Evolutionary conservation across 2,888 invertebrate genomes (phyloP), one percentile per base, ranked within the genome.

Genomic region (Caenorhabditis japonica): DNA sequence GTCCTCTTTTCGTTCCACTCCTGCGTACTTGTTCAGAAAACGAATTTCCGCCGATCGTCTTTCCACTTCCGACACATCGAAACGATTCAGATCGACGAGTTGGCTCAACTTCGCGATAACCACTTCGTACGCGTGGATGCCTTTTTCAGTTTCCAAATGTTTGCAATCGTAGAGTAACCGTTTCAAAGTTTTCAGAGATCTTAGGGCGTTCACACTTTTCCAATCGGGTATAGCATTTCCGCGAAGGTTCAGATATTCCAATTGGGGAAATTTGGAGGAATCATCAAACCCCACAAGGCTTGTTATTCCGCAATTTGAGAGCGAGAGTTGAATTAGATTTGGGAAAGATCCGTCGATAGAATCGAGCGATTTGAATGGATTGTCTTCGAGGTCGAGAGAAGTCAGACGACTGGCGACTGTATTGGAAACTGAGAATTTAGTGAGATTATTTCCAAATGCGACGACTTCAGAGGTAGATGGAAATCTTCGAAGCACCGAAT

Each of bases 71-170:
- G 76, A 79, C 25, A 84, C 46, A 55, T 77, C 79, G 44, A 81
- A 82, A 23, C 81, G 70, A 58, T 84, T 81, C 39, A 84, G 53
- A 38, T 77, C 76, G 25, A 68, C 58, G 13, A 82, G 36, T 7
- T 23, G 44, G 1, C 77, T 72, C 38, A 84, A 41, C 47, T 83
- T 82, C 7, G 84, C 83, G 4, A 82, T 74, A 19, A 83, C 46
- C 34, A 79, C 75, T 55, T 80, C 80, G 19, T 72, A 68, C 0
- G 71, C 51, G 25, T 72, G 64, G 33, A 82, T 73, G 38, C 79
- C 82, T 38, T 69, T 61, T 27, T 75, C 76, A 2, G 58, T 47
- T 10, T 43, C 30, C 23, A 82, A 61, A 8, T 52, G 30, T 19
- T 68, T 70, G n/a, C 68, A 71, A 17, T 77, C 77, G 30, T 77